Evolutionary conservation across 2,797 vertebrate species (phyloP), one percentile per base, ranked within the genome.

Genomic region (Manis crassicaudata): DNA sequence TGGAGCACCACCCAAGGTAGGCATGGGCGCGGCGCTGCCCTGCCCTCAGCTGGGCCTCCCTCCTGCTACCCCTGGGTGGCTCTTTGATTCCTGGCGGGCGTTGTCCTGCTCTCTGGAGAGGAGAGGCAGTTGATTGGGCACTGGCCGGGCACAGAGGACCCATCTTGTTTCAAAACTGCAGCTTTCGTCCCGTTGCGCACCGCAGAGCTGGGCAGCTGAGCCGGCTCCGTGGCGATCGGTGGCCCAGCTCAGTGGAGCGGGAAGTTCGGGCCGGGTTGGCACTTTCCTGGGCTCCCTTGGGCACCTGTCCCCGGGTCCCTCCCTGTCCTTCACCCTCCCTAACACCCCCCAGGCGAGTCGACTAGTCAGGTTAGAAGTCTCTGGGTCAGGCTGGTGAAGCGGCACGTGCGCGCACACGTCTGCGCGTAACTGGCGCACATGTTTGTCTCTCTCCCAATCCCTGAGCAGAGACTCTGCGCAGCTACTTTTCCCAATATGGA

Each of bases 1-100:
- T 99, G 99, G 99, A 99, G 99, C 97, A 99, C 99, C 12, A 99
- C 99, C 65, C 99, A 99, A 99, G 99, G 99, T 99, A 98, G 99
- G 99, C 43, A 10, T 9, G 10, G 43, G 43, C 43, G 8, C 2
- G 43, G 43, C 43, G 43, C 43, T 46, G 43, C 43, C 43, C 43
- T 46, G 43, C 43, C 43, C 43, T 46, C 43, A 46, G 43, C 43
- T 46, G 43, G 43, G 43, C 1, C 0, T 11, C 27, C 46, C 32
- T 73, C 20, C 54, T 63, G 7, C 62, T 25, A 17, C 56, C n/a
- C 60, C 2, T 3, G 62, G 13, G 5, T 13, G 62, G 14, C 65
- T 80, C 18, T 43, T 65, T 72, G 17, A 35, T 35, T 58, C 63
- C 46, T 52, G 21, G 27, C 23, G 21, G 6, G 75, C 50, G 0